Base-by-base conservation (phyloP, 2,113 vertebrate genomes). In the Lophochroa leadbeateri region DNA sequence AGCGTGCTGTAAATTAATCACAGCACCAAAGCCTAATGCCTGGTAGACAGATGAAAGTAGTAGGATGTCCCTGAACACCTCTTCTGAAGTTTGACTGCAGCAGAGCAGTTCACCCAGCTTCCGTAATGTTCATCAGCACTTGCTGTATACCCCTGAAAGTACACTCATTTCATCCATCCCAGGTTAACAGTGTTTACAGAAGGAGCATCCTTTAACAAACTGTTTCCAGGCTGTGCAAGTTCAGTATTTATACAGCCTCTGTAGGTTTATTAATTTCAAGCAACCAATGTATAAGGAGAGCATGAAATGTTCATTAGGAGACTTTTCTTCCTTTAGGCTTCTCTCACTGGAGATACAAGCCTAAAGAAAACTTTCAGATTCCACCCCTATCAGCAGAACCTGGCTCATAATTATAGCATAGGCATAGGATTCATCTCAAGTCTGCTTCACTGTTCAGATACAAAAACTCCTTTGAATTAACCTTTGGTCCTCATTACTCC, bases 341-440 rank as follows among this genome's bases (percentile, higher is more conserved):
- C 37, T 37, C 37, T 37, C 9, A 37, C 7, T 39, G 49, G 37
- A 70, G 86, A 27, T 20, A 70, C 63, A 84, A 88, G 16, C 17
- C 39, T 76, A n/a, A 19, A 37, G 43, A 33, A 7, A 69, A 12
- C 5, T 29, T 24, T 13, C 4, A 82, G 33, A 31, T 18, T 52
- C 60, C 52, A 79, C 19, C 35, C 2, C 0, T 10, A 16, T 25
- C 17, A n/a, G 25, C 13, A 79, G 52, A 41, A 58, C 6, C 8
- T 25, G 53, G 58, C 17, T 79, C 47, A 29, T 25, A 6, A 6
- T 6, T n/a, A 6, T 4, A 29, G 16, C 29, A 64, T 0, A 41
- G 61, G 55, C 13, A 24, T 17, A 75, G 17, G 70, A 43, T 27
- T 80, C 23, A 61, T 10, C 29, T 31, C 7, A 17, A 15, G 39